These are phyloP conservation scores for Phrynocephalus vlangalii DNA, from an alignment of 2,797 vertebrate species.

Conservation along the genomic window DNA sequence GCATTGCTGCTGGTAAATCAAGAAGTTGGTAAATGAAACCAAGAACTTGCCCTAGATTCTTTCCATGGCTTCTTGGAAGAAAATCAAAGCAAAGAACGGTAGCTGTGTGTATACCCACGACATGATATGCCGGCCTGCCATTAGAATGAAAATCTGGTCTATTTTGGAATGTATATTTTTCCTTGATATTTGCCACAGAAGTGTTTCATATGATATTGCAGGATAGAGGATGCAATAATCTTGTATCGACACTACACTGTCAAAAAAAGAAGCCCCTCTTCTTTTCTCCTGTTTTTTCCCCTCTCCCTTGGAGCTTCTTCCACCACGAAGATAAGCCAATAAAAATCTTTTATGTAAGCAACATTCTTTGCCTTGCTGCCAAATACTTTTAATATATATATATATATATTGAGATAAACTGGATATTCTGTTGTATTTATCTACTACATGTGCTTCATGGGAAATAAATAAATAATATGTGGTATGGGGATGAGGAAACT, in stretches of 20 bases:
- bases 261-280: slow-evolving; percentile 2
- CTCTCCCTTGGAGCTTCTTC: not conserved
- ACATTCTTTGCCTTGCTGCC: not conserved
- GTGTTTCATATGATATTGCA: slow-evolving; percentile 9
- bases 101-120: not conserved
- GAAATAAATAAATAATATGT: slow-evolving; percentile 33
- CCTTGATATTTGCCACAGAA: not conserved
- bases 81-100: not conserved
- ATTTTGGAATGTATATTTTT: not conserved
- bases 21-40: not conserved
- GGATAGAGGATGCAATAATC: not conserved
- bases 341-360: slow-evolving; percentile 3
- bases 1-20: not conserved
- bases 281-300: not conserved
- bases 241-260: not conserved
- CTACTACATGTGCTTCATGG: not conserved
- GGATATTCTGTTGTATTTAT: not conserved
- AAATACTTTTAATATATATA: not conserved
- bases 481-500: slow-evolving; percentile 7
- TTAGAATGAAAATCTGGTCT: not conserved
- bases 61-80: not conserved
- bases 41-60: not conserved
- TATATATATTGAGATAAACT: slow-evolving; percentile 13
- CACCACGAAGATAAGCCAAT: not conserved
- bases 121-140: not conserved